phyloP scores from a whole-genome alignment of 2,113 vertebrate genomes.

The Cyanoderma ruficeps region DNA sequence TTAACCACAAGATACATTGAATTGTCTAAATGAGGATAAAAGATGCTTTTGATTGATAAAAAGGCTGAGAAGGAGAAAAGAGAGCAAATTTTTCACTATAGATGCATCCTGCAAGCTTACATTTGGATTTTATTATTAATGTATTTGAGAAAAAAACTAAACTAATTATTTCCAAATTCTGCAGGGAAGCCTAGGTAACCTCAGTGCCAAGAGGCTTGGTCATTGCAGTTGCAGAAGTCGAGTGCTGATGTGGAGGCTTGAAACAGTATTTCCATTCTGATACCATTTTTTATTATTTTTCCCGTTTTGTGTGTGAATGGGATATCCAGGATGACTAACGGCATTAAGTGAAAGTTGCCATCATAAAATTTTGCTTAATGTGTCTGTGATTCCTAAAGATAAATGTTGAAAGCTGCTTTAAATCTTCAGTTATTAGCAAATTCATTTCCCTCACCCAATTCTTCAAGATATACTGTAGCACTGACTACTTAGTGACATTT shows the following conservation, averaged over 20 bases:
- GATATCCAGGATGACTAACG: not conserved
- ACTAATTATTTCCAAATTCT: not conserved
- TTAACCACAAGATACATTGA: not conserved
- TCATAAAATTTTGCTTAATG: conserved; percentile 11
- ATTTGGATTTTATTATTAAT: not conserved
- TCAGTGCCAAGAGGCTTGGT: not conserved
- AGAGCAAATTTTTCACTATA: not conserved
- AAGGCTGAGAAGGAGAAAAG: not conserved
- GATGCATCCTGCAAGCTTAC: not conserved
- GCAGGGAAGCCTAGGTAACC: not conserved
- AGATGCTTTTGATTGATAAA: not conserved
- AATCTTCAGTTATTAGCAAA: not conserved
- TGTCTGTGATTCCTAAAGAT: not conserved
- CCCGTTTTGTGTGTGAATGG: not conserved
- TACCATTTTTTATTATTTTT: not conserved
- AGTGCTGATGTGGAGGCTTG: not conserved
- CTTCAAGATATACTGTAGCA: not conserved
- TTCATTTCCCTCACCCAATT: not conserved
- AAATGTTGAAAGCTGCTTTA: conserved; percentile 8
- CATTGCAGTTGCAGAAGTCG: not conserved
- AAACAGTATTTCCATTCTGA: not conserved
- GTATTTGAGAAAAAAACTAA: not conserved
- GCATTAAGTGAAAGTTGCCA: not conserved
- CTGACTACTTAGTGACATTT: not conserved
- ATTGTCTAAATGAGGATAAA: not conserved